Percentiles rank a stretch among this genome's conserved stretches.
Evolutionary conservation across 2,888 invertebrate species (phyloP).

Genomic region (Rhodophaea formosa): DNA sequence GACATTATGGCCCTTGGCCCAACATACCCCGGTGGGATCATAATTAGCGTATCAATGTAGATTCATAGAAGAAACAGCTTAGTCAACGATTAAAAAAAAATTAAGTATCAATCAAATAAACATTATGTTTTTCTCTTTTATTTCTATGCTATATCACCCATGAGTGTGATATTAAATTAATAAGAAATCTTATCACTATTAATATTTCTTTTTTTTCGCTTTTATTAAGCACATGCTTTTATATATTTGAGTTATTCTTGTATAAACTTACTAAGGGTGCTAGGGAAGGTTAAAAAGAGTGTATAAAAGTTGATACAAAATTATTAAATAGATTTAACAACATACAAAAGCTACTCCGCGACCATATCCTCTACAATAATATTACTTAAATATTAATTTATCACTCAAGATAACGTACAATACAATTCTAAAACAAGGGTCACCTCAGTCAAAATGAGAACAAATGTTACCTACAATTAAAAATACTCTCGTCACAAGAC

Average conservation of each 20-base stretch:
- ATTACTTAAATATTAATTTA: conserved; percentile 65
- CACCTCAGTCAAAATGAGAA: conserved; percentile 57
- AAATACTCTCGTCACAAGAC: conserved; percentile 39
- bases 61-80: neutral
- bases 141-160: neutral
- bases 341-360: conserved; percentile 78
- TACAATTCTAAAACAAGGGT: conserved; percentile 49
- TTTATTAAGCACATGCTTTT: conserved; percentile 17
- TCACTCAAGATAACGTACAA: conserved; percentile 65
- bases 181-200: conserved; percentile 15
- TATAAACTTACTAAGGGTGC: conserved; percentile 66
- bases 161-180: conserved; percentile 2
- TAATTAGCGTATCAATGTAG: neutral
- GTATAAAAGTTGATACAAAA: conserved; percentile 80
- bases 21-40: no score
- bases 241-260: conserved; percentile 33
- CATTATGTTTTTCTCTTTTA: neutral
- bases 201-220: conserved; percentile 3
- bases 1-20: no score
- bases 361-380: conserved; percentile 61
- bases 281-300: conserved; percentile 80
- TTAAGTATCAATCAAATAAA: neutral
- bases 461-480: conserved; percentile 37
- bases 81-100: neutral
- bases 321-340: conserved; percentile 76